Evolutionary conservation across 2,888 invertebrate genomes (phyloP), one percentile per base, ranked within the genome.

Genomic region (Eudemis profundana): DNA sequence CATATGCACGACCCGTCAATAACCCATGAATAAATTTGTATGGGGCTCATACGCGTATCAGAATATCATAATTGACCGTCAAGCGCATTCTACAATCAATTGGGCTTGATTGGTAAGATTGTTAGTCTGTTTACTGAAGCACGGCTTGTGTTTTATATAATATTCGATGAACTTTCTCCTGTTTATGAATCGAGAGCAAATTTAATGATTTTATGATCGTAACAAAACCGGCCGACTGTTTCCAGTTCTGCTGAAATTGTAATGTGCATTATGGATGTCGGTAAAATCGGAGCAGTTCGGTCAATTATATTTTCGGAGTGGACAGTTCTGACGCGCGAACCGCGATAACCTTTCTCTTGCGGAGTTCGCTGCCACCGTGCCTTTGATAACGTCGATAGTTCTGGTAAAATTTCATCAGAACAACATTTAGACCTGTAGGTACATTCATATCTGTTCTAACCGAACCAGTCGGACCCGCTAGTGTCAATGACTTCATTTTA

Each of bases 31-130:
- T 63, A 50, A 46, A 57, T 57, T 42, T 46, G 53, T 54, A 44
- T 49, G 49, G 49, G 49, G 27, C 38, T 51, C 53, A 49, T 23
- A 47, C 27, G 42, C 54, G 29, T 63, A 49, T 61, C 53, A 46
- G 53, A 53, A 72, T 68, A 68, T 70, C 63, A 64, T 57, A 72
- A 74, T 70, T 75, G 74, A 73, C 75, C 70, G 73, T 69, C 76
- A 76, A 71, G 72, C 74, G 67, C 78, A 79, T 82, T 81, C 79
- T 78, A 79, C 76, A 76, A 83, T 80, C 86, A 87, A 89, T 89
- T 89, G 87, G 77, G 74, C 69, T 74, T 85, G 85, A 89, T 89
- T 88, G 87, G 78, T 75, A 71, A 79, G 77, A 80, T 76, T 76
- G 81, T 77, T 74, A 36, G 75, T 73, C 74, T 73, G 59, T 44